Conservation (phyloP, 2,797 vertebrate genomes). For the Sciaenops ocellatus region DNA sequence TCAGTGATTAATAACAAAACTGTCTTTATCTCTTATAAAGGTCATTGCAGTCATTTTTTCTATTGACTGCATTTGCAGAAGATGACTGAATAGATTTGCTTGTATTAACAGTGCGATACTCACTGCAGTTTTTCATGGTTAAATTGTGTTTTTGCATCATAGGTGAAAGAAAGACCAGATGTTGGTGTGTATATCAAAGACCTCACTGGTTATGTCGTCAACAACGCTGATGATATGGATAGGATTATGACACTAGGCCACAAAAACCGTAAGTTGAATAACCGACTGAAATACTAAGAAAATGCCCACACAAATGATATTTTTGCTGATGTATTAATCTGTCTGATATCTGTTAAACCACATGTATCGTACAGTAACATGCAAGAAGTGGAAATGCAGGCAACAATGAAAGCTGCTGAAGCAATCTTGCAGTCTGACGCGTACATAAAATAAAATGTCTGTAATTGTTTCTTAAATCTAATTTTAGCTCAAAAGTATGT, state of each 20-base stretch:
- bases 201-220: conserved; percentile 96
- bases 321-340: neutral
- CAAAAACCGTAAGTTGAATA: conserved; percentile 93
- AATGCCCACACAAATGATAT: neutral
- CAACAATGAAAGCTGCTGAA: neutral
- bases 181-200: conserved; percentile 99
- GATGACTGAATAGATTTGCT: neutral
- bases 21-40: neutral
- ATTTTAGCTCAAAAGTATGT: neutral
- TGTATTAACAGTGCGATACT: neutral
- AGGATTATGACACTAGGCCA: conserved; percentile 98
- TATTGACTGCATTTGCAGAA: neutral
- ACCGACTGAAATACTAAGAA: neutral
- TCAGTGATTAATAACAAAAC: conserved; percentile 14
- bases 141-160: conserved; percentile 17
- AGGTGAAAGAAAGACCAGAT: conserved; percentile 99
- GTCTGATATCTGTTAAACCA: neutral
- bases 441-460: neutral
- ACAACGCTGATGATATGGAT: conserved; percentile 99
- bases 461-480: neutral
- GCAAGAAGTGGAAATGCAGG: neutral
- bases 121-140: conserved; percentile 1
- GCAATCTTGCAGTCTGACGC: neutral
- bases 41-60: neutral
- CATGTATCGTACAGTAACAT: neutral